Base-by-base conservation (phyloP, 2,888 invertebrate genomes). In the Hypomecis atomaria region DNA sequence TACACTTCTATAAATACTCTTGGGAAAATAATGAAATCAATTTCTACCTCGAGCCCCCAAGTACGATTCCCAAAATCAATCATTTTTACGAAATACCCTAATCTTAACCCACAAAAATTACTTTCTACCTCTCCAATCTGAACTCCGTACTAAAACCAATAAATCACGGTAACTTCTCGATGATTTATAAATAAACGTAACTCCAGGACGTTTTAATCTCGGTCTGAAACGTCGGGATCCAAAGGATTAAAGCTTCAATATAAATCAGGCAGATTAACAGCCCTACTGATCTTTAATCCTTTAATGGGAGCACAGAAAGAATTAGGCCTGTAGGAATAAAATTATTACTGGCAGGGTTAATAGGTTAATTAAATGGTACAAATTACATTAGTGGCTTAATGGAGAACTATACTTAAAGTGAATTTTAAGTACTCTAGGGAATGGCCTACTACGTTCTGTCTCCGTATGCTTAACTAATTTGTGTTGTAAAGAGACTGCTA, bases 251-350 rank as follows among this genome's bases (percentile, higher is more conserved):
- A 52, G 56, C 45, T 42, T 40, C 23, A 43, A 13, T 56, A 66
- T 69, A 66, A 71, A 66, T 71, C 64, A 65, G 49, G 43, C 38
- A 66, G 69, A 67, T 65, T 59, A 63, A 64, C 50, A 56, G 37
- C 38, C 13, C 45, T 11, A 43, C 62, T 60, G 64, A 55, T 64
- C 52, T 50, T 49, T 69, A 65, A 71, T 67, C 71, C 65, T 56
- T 54, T 66, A 65, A 68, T 63, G 57, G 61, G 58, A 50, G 61
- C 13, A 50, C 62, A 48, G 50, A 59, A 59, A 54, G 47, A 47
- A 37, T 58, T 40, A 36, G 38, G n/a, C 59, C 43, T 49, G 47
- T 40, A 36, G 44, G 54, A 58, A 58, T 53, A 57, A 34, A 40
- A 11, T 36, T 48, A 54, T 54, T 40, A 37, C 42, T 47, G 3